Evolutionary conservation across 2,113 vertebrate genomes (phyloP).

Genomic region (Garra rufa): DNA sequence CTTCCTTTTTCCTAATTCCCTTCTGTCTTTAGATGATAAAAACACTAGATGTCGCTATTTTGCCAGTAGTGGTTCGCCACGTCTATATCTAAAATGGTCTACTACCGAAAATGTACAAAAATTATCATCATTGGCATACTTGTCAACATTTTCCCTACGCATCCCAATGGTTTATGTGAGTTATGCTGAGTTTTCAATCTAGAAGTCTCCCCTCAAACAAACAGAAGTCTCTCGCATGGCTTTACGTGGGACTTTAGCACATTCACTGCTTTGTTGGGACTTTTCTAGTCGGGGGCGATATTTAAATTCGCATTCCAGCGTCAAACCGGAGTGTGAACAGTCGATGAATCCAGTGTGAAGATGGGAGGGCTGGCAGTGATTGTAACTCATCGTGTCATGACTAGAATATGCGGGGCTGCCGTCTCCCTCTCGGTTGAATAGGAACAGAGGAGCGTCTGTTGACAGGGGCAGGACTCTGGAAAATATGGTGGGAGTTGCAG

Average conservation of each 20-base stretch:
- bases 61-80: not conserved
- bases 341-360: conserved; percentile 33
- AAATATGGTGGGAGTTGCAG: conserved; percentile 57
- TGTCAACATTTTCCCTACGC: too few species aligned
- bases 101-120: not conserved
- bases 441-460: conserved; percentile 62
- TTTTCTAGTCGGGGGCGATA: not conserved
- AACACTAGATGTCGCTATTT: conserved; percentile 42
- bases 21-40: not conserved
- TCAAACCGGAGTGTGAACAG: not conserved
- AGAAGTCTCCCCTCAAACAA: not conserved
- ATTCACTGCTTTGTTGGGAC: conserved; percentile 3
- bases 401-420: conserved; percentile 52
- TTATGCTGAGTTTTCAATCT: not conserved
- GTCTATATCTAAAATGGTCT: too few species aligned
- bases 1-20: too few species aligned
- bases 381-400: conserved; percentile 60
- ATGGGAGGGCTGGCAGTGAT: conserved; percentile 57
- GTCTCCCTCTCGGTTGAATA: conserved; percentile 33
- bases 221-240: not conserved
- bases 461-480: conserved; percentile 50
- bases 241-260: not conserved
- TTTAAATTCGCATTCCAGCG: not conserved
- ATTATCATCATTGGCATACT: not conserved
- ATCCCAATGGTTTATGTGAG: not conserved